Percentiles rank a stretch among this genome's conserved stretches.
Evolutionary conservation across 2,888 invertebrate genomes (phyloP).

Genomic region (Pteria penguin): DNA sequence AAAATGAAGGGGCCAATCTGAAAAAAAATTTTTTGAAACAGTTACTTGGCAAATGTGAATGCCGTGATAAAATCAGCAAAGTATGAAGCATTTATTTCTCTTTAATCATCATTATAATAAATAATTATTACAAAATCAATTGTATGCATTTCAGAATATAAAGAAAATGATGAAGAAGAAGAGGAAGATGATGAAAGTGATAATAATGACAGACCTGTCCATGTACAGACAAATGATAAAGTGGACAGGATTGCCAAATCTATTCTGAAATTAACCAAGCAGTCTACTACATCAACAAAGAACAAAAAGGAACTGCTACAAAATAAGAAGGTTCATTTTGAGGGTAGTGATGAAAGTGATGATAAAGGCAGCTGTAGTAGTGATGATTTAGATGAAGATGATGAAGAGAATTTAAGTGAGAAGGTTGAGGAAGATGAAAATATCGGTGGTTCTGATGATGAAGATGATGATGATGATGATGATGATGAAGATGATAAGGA

Average conservation of each 20-base stretch:
- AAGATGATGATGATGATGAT: conserved; percentile 81
- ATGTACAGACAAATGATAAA: conserved; percentile 82
- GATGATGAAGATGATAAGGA: conserved; percentile 72
- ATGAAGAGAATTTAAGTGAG: conserved; percentile 9
- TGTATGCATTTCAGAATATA: too few species aligned
- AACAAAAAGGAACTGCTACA: conserved; percentile 51
- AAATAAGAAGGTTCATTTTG: conserved; percentile 57
- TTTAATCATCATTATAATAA: too few species aligned
- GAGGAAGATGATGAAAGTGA: conserved; percentile 26
- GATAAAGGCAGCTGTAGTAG: conserved; percentile 11
- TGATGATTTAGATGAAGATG: conserved; percentile 20
- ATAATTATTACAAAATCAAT: too few species aligned
- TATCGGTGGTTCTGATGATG: conserved; percentile 82
- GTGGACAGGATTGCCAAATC: conserved; percentile 81
- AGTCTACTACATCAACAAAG: conserved; percentile 1
- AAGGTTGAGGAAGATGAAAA: conserved; percentile 82
- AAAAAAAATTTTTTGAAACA: too few species aligned
- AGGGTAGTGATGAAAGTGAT: conserved; percentile 66
- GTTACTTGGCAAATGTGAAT: too few species aligned
- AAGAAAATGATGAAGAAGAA: too few species aligned
- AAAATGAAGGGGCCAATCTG: too few species aligned
- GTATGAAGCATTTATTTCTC: too few species aligned
- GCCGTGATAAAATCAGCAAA: too few species aligned
- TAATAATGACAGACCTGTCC: conserved; percentile 27
- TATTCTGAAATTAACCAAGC: neutral